Base-by-base conservation (phyloP, 2,888 invertebrate species). In the Steromphala cineraria region DNA sequence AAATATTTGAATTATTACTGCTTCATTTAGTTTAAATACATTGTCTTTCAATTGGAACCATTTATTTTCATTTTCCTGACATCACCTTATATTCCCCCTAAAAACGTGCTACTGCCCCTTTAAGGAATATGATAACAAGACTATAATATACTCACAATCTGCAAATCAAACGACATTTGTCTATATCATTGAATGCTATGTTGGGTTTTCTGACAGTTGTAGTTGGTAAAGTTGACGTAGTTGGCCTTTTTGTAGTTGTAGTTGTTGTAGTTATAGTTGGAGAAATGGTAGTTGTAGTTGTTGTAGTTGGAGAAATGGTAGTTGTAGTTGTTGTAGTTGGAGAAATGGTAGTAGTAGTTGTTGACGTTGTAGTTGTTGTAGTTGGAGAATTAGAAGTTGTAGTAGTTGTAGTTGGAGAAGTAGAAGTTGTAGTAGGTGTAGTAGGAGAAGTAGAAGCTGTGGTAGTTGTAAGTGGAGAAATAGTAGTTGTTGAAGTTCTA, bases 181-280 rank as follows among this genome's bases (percentile, higher is more conserved):
- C 46, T 10, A 46, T 46, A 46, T 46, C 46, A 10, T 13, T 46
- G 46, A 46, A 46, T 46, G 46, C 5, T 46, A 46, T 46, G 7
- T 46, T 46, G 46, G 46, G 46, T 46, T 46, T 46, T 46, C 46
- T 46, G 4, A 10, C 13, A 46, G 46, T 46, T 46, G 46, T 8
- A 36, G 8, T 36, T 36, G 36, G 3, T 36, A 8, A 5, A 13
- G 46, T 4, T 10, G 10, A 10, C 7, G 46, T 46, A 10, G 46
- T 46, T 10, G 46, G 5, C 5, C 10, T 46, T n/a, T 28, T 17
- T 24, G 79, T 55, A 15, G 53, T 55, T 31, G 74, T 19, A 13
- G 78, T n/a, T 5, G 81, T 80, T 19, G 40, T 21, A 28, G 81
- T 8, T 36, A 53, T n/a, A 53, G 81, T 46, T 28, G 40, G 8